Evolutionary conservation across 2,888 invertebrate genomes (phyloP), one percentile per base, ranked within the genome.

Genomic region (Aporophyla lueneburgensis): DNA sequence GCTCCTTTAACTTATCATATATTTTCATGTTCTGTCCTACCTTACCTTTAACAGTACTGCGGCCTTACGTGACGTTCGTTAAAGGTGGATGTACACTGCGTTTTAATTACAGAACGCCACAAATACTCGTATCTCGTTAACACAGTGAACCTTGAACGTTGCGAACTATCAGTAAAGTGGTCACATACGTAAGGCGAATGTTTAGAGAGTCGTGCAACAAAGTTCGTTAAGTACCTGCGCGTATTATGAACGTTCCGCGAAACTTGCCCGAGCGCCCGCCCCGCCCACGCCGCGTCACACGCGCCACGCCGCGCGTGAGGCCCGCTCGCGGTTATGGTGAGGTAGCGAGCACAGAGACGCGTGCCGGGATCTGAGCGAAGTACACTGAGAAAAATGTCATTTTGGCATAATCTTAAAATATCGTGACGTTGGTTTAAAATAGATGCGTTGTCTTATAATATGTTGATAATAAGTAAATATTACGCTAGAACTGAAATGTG

Each of bases 141-240:
- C 53, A 46, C 53, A 78, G 68, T 76, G 21, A 68, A 43, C 16
- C 61, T 21, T 70, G 19, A 61, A 71, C 33, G 43, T 65, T 56
- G 43, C 6, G 12, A 80, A 65, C 46, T 75, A 81, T 75, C 51
- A 65, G 70, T 40, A 46, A 81, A 67, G 40, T 66, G 10, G 61
- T 70, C 56, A 69, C 68, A 71, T 68, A 54, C 46, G 49, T 56
- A 58, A 40, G 46, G 43, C 27, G 27, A 53, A 27, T 49, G 67
- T 76, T 82, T 62, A 33, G 58, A 27, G 51, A 71, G 59, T 63
- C 27, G 53, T 40, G 76, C 56, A 56, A 62, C 76, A 56, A 74
- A 86, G 65, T 83, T 78, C 53, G 19, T 63, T 53, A 74, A 73
- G 83, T 69, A 72, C 68, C 71, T 63, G 61, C 62, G 76, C 76